These are phyloP conservation scores for Pollenia griseotomentosa DNA, from an alignment of 2,888 invertebrate genomes.

Conservation along the genomic window DNA sequence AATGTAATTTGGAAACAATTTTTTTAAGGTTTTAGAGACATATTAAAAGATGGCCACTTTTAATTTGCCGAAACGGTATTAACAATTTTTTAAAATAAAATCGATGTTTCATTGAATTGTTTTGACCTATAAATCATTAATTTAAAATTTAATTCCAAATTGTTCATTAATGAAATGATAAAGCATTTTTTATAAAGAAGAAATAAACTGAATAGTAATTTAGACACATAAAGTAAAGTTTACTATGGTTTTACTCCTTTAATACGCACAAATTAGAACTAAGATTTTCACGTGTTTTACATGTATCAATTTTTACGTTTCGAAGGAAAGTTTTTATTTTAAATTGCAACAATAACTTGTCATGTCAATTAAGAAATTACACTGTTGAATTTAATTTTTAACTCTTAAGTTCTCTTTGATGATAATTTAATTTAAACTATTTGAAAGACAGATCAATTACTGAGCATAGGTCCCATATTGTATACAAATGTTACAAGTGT, in stretches of 20 bases:
- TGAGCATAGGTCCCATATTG: too few relatives aligned
- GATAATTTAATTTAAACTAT: neutral
- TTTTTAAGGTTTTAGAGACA: neutral
- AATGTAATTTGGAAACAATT: neutral
- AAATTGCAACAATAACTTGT: constrained; percentile 12
- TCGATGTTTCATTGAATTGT: neutral
- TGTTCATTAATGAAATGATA: too few relatives aligned
- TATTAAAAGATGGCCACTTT: constrained; percentile 56
- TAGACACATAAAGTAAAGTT: too few relatives aligned
- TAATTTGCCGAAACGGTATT: neutral
- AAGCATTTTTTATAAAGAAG: too few relatives aligned
- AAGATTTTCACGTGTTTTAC: constrained; percentile 46
- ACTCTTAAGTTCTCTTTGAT: constrained; percentile 4
- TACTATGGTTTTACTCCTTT: constrained; percentile 48
- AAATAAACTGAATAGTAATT: too few relatives aligned
- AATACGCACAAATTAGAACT: constrained; percentile 70
- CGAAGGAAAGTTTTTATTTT: neutral
- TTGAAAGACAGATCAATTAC: too few relatives aligned
- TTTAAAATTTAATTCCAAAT: neutral
- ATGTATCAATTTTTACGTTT: constrained; percentile 3
- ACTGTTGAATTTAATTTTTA: constrained; percentile 11
- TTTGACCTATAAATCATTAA: neutral
- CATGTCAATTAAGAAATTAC: neutral
- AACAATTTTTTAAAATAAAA: neutral
- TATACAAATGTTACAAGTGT: too few relatives aligned